These are phyloP conservation scores for Gnatocerus cornutus DNA, from an alignment of 2,888 invertebrate genomes.

Conservation along the genomic window DNA sequence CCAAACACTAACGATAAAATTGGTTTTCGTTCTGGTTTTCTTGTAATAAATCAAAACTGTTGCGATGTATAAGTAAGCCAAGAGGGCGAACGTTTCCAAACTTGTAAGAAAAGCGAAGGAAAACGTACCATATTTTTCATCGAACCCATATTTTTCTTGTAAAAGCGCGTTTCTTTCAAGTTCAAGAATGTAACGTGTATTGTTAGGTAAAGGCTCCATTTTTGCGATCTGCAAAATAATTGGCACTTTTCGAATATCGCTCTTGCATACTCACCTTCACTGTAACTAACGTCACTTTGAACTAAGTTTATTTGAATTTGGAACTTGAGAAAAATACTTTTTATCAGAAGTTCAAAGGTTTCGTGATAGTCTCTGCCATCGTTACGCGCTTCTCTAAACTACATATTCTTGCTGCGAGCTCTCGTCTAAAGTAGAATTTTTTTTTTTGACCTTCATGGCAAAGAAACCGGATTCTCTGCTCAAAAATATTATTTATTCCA, in stretches of 20 bases:
- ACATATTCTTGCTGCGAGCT: not conserved
- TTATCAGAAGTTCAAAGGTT: conserved; percentile 41
- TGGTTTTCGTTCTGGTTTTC: conserved; percentile 36
- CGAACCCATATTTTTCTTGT: conserved; percentile 36
- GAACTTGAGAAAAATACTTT: not conserved
- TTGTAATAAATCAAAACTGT: conserved; percentile 30
- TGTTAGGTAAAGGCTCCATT: conserved; percentile 37
- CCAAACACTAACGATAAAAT: conserved; percentile 42
- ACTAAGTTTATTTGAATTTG: conserved; percentile 20
- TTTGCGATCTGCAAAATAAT: conserved; percentile 4
- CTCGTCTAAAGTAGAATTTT: not conserved
- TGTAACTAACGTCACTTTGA: not conserved
- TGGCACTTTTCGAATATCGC: conserved; percentile 1
- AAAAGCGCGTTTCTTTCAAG: conserved; percentile 37
- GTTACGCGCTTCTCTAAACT: not conserved
- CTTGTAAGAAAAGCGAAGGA: conserved; percentile 41
- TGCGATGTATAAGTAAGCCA: conserved; percentile 36
- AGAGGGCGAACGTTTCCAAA: conserved; percentile 36
- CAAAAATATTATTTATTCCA: too few species aligned
- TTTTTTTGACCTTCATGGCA: too few species aligned
- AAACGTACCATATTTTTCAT: conserved; percentile 44
- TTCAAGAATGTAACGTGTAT: conserved; percentile 45
- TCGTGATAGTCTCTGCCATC: conserved; percentile 12
- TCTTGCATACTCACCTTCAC: not conserved
- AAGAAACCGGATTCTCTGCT: too few species aligned